A percentile compares a stretch with the other conserved stretches of the same genome.
Evolutionary conservation across 1,140 invertebrate species (phyloP).

Genomic region (Apis laboriosa): DNA sequence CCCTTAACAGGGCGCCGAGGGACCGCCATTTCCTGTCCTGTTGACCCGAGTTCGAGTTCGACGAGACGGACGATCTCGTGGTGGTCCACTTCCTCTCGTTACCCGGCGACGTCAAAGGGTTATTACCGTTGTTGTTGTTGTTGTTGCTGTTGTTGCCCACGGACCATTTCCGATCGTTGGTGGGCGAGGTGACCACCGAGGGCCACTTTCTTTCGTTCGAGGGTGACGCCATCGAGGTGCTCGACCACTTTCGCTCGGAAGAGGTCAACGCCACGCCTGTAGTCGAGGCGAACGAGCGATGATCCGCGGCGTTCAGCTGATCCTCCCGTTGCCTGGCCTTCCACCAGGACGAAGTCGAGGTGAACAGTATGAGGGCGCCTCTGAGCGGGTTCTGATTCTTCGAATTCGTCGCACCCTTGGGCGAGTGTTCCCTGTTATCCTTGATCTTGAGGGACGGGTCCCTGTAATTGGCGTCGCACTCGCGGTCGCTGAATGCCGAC

Average conservation of each 20-base stretch:
- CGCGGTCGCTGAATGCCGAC: conserved; percentile 69
- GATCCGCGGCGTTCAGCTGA: conserved; percentile 50
- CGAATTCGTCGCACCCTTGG: conserved; percentile 52
- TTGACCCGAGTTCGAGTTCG: conserved; percentile 62
- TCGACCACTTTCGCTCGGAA: conserved; percentile 61
- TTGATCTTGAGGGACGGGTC: conserved; percentile 61
- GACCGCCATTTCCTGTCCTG: conserved; percentile 80
- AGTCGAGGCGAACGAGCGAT: not conserved
- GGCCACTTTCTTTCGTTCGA: conserved; percentile 74
- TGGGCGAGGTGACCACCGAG: conserved; percentile 65
- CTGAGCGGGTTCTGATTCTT: conserved; percentile 73
- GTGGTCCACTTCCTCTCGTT: conserved; percentile 73
- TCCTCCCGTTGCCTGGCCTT: conserved; percentile 77
- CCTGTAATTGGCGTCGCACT: conserved; percentile 65
- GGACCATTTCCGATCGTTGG: conserved; percentile 75
- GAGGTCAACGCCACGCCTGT: conserved; percentile 4
- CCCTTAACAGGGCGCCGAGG: conserved; percentile 79
- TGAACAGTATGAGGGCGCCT: conserved; percentile 76
- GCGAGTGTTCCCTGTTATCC: conserved; percentile 55
- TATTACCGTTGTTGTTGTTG: conserved; percentile 12
- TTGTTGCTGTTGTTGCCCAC: conserved; percentile 43
- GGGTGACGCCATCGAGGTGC: conserved; percentile 68
- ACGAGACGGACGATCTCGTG: conserved; percentile 67
- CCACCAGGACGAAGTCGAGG: conserved; percentile 79
- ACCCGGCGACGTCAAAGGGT: conserved; percentile 60